phyloP scores from a whole-genome alignment of 1,140 invertebrate species.

The Liolophura sinensis region DNA sequence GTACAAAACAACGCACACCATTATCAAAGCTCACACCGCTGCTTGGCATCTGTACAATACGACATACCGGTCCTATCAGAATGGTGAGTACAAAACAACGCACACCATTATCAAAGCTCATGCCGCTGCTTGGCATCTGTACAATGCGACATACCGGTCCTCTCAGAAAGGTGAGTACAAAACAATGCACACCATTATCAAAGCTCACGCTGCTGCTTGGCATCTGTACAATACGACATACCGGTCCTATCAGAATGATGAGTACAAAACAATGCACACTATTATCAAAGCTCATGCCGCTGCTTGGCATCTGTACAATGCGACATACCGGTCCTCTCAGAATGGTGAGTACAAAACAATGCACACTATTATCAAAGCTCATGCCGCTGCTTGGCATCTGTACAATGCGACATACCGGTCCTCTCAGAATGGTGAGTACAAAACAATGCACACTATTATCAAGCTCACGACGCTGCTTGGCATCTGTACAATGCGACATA shows the following conservation, averaged over 20 bases:
- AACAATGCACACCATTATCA: slow-evolving; percentile 19
- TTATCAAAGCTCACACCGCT: slow-evolving; percentile 28
- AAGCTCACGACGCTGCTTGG: slow-evolving; percentile 19
- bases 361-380: slow-evolving; percentile 22
- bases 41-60: not conserved
- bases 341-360: not conserved
- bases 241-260: not conserved
- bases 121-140: no score
- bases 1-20: slow-evolving; percentile 2
- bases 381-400: slow-evolving; percentile 15
- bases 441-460: slow-evolving; percentile 20
- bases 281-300: slow-evolving; percentile 27
- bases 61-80: not conserved
- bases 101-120: no score
- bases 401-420: not conserved
- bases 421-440: not conserved
- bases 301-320: not conserved
- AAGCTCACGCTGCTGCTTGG: slow-evolving; percentile 16
- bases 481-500: no score
- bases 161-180: slow-evolving; percentile 1
- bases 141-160: no score
- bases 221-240: no score
- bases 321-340: not conserved
- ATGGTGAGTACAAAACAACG: not conserved
- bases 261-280: slow-evolving; percentile 17